These are phyloP conservation scores for Protobothrops mucrosquamatus DNA, from an alignment of 2,113 vertebrate genomes.

Conservation along the genomic window DNA sequence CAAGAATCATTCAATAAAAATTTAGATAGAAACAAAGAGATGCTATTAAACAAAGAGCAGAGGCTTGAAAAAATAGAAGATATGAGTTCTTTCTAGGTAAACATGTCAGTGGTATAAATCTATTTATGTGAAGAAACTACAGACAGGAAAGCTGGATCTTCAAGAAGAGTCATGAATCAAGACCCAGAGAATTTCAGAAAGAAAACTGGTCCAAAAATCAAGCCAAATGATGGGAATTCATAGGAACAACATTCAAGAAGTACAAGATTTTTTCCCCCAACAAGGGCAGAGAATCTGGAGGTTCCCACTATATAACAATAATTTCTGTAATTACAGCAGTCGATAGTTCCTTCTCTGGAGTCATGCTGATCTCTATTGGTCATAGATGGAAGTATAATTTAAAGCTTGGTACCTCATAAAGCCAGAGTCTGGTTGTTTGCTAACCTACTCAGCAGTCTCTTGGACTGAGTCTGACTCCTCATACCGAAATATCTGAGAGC, in stretches of 20 bases:
- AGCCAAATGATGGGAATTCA: not conserved
- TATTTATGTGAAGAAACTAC: not conserved
- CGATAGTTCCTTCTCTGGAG: not conserved
- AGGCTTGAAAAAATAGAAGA: not conserved
- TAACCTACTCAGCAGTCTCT: not conserved
- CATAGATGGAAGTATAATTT: not conserved
- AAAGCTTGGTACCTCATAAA: not conserved
- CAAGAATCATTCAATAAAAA: not conserved
- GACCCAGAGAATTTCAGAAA: not conserved
- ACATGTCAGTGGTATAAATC: not conserved
- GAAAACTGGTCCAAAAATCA: not conserved
- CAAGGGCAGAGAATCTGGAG: not conserved
- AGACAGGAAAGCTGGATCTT: not conserved
- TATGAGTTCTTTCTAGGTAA: not conserved
- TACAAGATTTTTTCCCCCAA: not conserved
- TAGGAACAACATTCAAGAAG: not conserved
- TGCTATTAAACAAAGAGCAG: not conserved
- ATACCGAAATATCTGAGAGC: not conserved
- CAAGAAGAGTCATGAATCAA: not conserved
- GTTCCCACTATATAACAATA: not conserved
- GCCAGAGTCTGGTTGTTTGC: not conserved
- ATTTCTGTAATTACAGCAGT: not conserved
- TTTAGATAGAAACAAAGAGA: not conserved
- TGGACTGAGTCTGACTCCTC: not conserved
- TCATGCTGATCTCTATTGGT: not conserved